Percentiles rank a stretch among this genome's conserved stretches.
phyloP scores from a whole-genome alignment of 2,888 invertebrate genomes.

The Adelphocoris suturalis region DNA sequence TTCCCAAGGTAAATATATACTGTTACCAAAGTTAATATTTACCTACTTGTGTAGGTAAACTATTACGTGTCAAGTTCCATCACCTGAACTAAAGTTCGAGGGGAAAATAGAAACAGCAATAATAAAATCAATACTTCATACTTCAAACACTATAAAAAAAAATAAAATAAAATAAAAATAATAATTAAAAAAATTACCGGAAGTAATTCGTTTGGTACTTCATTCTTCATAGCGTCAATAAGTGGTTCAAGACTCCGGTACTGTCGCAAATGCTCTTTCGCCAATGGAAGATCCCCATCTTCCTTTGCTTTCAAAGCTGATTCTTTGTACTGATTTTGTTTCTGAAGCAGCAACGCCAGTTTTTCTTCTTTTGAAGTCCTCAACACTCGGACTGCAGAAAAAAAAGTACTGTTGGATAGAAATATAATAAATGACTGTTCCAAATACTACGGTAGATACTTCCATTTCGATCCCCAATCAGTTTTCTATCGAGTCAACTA shows the following conservation, averaged over 20 bases:
- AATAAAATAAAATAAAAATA: neutral
- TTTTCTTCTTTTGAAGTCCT: slow-evolving; percentile 82
- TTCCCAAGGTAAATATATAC: too few relatives aligned
- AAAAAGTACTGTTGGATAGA: neutral
- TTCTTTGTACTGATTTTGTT: slow-evolving; percentile 91
- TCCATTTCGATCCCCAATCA: too few relatives aligned
- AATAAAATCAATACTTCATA: too few relatives aligned
- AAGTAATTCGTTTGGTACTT: slow-evolving; percentile 91
- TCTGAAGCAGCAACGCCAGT: slow-evolving; percentile 85
- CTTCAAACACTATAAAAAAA: too few relatives aligned
- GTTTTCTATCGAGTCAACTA: too few relatives aligned
- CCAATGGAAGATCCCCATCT: slow-evolving; percentile 88
- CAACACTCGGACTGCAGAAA: neutral
- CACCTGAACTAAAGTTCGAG: too few relatives aligned
- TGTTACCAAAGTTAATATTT: too few relatives aligned
- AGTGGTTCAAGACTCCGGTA: slow-evolving; percentile 96
- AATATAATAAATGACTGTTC: too few relatives aligned
- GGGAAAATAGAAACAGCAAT: too few relatives aligned
- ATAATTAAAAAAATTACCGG: slow-evolving; percentile 80
- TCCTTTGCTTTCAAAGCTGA: slow-evolving; percentile 94
- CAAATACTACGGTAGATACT: too few relatives aligned
- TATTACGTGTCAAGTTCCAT: too few relatives aligned
- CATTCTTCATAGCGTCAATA: slow-evolving; percentile 91
- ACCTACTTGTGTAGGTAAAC: too few relatives aligned
- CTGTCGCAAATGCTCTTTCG: slow-evolving; percentile 92